These are phyloP conservation scores for Antheraea yamamai DNA, from an alignment of 2,888 invertebrate genomes.

Conservation along the genomic window DNA sequence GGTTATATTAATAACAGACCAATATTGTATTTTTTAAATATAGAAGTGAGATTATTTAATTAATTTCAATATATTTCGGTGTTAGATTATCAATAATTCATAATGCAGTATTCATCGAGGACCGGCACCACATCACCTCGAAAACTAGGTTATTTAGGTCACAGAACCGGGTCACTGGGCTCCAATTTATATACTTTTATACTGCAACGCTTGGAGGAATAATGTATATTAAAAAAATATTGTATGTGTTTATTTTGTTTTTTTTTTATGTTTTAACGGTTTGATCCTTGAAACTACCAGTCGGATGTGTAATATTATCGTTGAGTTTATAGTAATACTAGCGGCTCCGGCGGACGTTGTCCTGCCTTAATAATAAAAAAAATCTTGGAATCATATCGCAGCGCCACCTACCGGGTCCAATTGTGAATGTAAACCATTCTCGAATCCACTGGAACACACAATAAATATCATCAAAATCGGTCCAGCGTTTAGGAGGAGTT, in stretches of 20 bases:
- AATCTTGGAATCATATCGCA: no score
- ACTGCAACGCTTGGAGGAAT: neutral
- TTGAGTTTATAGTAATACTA: no score
- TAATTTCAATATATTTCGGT: neutral
- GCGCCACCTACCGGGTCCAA: no score
- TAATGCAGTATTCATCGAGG: neutral
- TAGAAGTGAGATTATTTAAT: neutral
- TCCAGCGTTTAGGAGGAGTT: no score
- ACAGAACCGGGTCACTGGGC: slow-evolving; percentile 8
- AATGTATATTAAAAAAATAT: neutral
- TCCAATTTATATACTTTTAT: neutral
- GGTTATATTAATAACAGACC: neutral
- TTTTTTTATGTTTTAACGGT: neutral
- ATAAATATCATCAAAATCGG: no score
- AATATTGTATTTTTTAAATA: neutral
- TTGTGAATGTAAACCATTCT: no score
- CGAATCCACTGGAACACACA: no score
- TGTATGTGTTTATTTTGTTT: neutral
- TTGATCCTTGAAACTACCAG: no score
- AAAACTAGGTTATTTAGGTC: slow-evolving; percentile 14
- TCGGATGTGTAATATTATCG: no score
- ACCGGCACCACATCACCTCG: neutral
- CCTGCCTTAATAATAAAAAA: no score
- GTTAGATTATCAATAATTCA: neutral
- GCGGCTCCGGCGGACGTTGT: no score